Evolutionary conservation across 2,888 invertebrate species (phyloP).

Genomic region (Agonopterix alstromeriana): DNA sequence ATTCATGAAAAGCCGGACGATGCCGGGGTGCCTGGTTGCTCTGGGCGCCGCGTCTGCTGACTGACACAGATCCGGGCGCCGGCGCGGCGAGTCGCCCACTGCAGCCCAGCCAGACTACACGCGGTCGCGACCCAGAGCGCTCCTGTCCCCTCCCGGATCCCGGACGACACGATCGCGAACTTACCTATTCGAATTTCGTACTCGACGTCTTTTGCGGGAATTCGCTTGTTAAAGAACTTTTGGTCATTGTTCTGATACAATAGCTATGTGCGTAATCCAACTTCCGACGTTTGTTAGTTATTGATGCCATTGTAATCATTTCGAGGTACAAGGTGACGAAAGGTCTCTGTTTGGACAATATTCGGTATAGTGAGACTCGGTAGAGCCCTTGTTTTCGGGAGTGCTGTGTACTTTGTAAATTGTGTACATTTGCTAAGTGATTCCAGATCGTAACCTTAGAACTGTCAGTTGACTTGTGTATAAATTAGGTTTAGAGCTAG

Average conservation of each 20-base stretch:
- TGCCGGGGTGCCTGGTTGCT: conserved; percentile 46
- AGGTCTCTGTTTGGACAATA: conserved; percentile 21
- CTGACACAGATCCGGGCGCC: conserved; percentile 74
- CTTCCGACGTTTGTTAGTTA: conserved; percentile 39
- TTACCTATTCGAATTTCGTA: conserved; percentile 23
- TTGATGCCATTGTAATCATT: conserved; percentile 47
- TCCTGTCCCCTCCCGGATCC: conserved; percentile 33
- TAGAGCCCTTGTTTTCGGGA: conserved; percentile 11
- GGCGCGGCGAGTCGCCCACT: conserved; percentile 58
- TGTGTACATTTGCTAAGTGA: conserved; percentile 17
- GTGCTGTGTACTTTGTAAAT: conserved; percentile 17
- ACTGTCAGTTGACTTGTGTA: conserved; percentile 3
- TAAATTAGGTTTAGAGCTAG: background rate
- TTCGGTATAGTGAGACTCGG: conserved; percentile 10
- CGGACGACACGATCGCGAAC: conserved; percentile 18
- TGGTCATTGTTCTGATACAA: conserved; percentile 51
- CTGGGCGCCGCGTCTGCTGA: conserved; percentile 49
- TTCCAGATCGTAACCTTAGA: background rate
- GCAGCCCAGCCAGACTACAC: conserved; percentile 68
- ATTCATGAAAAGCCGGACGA: conserved; percentile 31
- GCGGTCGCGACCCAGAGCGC: conserved; percentile 57
- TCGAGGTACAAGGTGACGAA: conserved; percentile 27
- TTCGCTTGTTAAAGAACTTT: conserved; percentile 4
- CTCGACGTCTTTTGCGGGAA: conserved; percentile 14
- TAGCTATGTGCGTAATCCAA: conserved; percentile 51